phyloP scores from a whole-genome alignment of 2,888 invertebrate species.

The Eumacrocentrus americanus region DNA sequence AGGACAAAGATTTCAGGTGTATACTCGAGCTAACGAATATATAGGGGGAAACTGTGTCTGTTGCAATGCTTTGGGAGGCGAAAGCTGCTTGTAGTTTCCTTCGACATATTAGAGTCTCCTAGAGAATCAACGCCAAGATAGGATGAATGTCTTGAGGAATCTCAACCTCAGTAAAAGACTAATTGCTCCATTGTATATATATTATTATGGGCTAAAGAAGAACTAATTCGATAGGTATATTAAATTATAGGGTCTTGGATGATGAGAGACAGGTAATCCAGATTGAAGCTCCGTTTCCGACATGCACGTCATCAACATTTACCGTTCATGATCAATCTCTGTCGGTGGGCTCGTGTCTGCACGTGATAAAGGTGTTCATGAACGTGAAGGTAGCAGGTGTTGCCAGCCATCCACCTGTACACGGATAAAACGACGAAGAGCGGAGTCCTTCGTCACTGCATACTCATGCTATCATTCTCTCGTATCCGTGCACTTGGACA shows the following conservation, averaged over 20 bases:
- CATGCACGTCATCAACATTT: slow-evolving; percentile 33
- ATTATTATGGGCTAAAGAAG: too few species aligned
- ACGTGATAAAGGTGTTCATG: slow-evolving; percentile 39
- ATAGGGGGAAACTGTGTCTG: slow-evolving; percentile 1
- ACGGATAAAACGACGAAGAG: slow-evolving; percentile 32
- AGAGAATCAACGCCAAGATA: slow-evolving; percentile 7
- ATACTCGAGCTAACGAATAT: slow-evolving; percentile 14
- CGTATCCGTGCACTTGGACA: background rate
- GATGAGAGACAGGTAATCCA: slow-evolving; percentile 26
- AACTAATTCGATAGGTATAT: too few species aligned
- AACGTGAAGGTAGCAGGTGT: slow-evolving; percentile 41
- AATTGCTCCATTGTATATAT: background rate
- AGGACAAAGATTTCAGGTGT: slow-evolving; percentile 21
- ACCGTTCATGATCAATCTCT: slow-evolving; percentile 35
- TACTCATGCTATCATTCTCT: background rate
- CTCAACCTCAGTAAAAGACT: background rate
- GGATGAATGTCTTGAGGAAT: background rate
- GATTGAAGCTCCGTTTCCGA: slow-evolving; percentile 32
- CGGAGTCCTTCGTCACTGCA: background rate
- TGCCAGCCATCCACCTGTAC: slow-evolving; percentile 39
- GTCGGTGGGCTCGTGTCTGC: slow-evolving; percentile 32
- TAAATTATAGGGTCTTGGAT: too few species aligned
- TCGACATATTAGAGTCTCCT: slow-evolving; percentile 4
- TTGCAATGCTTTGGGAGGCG: too few species aligned
- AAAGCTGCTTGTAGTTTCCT: slow-evolving; percentile 13